phyloP scores from a whole-genome alignment of 2,797 vertebrate species.

The Hemitrygon akajei region DNA sequence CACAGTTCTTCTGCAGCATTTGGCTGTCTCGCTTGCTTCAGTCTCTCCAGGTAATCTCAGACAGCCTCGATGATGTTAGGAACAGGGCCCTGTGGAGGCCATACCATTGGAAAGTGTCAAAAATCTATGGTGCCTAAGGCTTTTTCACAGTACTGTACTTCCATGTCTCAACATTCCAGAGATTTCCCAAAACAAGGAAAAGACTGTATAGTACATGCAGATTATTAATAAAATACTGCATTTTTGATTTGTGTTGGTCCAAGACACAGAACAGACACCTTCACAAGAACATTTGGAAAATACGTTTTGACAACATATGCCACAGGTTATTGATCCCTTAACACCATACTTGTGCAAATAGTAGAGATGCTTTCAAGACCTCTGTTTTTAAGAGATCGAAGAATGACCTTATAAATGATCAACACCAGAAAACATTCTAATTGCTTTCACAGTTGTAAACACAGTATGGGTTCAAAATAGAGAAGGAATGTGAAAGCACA shows the following conservation, averaged over 20 bases:
- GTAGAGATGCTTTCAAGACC: background rate
- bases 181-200: background rate
- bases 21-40: too few species aligned
- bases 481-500: background rate
- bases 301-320: background rate
- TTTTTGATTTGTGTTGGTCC: background rate
- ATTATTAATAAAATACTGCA: background rate
- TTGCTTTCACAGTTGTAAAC: background rate
- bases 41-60: too few species aligned
- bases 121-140: too few species aligned
- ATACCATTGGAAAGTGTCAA: too few species aligned
- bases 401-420: background rate
- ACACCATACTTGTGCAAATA: background rate
- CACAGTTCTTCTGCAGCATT: too few species aligned
- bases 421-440: background rate
- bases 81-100: too few species aligned
- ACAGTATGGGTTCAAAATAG: background rate
- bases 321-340: background rate
- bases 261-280: background rate
- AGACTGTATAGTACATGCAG: background rate
- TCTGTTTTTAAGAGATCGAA: background rate
- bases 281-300: background rate
- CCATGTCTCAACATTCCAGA: background rate
- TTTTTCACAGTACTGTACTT: background rate
- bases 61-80: too few species aligned